These are phyloP conservation scores for Drosophila mojavensis DNA, from an alignment of 1,140 invertebrate genomes.

Conservation along the genomic window DNA sequence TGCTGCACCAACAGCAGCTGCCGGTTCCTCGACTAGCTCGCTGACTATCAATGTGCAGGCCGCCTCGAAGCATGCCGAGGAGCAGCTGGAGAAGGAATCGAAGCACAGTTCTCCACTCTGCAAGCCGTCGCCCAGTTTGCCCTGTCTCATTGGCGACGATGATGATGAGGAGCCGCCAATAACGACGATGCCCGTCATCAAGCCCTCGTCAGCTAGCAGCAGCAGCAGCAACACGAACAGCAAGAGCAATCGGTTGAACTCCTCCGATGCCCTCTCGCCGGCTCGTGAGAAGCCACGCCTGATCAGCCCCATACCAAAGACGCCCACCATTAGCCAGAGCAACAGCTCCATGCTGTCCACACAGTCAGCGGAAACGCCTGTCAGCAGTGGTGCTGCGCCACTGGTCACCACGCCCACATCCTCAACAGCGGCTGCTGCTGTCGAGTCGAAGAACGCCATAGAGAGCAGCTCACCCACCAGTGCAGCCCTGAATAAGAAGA, in stretches of 20 bases:
- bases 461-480: conserved; percentile 46
- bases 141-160: conserved; percentile 76
- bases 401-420: conserved; percentile 73
- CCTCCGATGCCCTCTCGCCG: conserved; percentile 71
- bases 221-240: conserved; percentile 2
- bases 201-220: neutral
- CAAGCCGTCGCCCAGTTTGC: conserved; percentile 81
- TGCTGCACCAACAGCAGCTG: conserved; percentile 58
- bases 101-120: conserved; percentile 56
- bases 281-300: conserved; percentile 85
- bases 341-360: conserved; percentile 67
- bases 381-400: conserved; percentile 42
- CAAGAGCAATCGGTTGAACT: conserved; percentile 22
- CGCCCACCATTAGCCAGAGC: conserved; percentile 75
- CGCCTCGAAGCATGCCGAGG: conserved; percentile 65
- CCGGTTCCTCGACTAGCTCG: conserved; percentile 36
- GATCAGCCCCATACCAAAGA: conserved; percentile 86
- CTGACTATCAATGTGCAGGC: conserved; percentile 77
- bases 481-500: conserved; percentile 78
- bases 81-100: conserved; percentile 53
- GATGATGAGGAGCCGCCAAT: conserved; percentile 56
- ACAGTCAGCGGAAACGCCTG: conserved; percentile 65
- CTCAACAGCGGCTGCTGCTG: conserved; percentile 46
- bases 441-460: conserved; percentile 16
- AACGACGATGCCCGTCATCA: conserved; percentile 10